A percentile compares a stretch with the other conserved stretches of the same genome.
phyloP scores from a whole-genome alignment of 2,113 vertebrate genomes.

The Heterotis niloticus region DNA sequence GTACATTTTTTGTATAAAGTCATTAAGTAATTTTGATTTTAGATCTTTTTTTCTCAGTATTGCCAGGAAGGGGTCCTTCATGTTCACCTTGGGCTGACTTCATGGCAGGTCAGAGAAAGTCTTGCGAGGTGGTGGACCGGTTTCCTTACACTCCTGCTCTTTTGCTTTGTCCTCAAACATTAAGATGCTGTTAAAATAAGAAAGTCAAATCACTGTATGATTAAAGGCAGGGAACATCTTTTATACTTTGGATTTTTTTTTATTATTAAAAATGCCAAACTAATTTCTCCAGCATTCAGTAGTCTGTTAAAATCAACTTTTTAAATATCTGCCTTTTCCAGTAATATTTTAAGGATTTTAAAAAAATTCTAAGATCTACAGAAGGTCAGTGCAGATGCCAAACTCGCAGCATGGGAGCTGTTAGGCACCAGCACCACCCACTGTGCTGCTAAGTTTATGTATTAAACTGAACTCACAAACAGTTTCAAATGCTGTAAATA shows the following conservation, averaged over 20 bases:
- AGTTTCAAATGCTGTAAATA: background rate
- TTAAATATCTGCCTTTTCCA: no score
- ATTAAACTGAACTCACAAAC: background rate
- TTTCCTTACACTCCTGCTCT: constrained; percentile 57
- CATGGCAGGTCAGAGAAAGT: constrained; percentile 69
- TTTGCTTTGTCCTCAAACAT: constrained; percentile 73
- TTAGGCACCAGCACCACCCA: no score
- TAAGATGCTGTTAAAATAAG: constrained; percentile 63
- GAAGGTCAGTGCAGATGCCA: no score
- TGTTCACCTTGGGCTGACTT: constrained; percentile 14
- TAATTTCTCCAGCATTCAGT: background rate
- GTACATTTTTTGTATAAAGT: no score
- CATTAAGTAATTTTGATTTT: background rate
- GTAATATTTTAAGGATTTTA: no score
- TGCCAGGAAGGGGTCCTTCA: background rate
- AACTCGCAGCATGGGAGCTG: no score
- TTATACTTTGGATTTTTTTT: background rate
- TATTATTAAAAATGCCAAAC: background rate
- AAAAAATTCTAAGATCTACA: no score
- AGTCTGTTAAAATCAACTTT: no score
- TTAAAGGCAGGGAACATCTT: background rate
- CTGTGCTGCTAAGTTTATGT: background rate
- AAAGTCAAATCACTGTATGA: background rate
- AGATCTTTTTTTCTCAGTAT: background rate
- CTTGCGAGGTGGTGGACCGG: constrained; percentile 61